Conservation (phyloP, 1,140 invertebrate genomes). For the Lysiphlebus fabarum region DNA sequence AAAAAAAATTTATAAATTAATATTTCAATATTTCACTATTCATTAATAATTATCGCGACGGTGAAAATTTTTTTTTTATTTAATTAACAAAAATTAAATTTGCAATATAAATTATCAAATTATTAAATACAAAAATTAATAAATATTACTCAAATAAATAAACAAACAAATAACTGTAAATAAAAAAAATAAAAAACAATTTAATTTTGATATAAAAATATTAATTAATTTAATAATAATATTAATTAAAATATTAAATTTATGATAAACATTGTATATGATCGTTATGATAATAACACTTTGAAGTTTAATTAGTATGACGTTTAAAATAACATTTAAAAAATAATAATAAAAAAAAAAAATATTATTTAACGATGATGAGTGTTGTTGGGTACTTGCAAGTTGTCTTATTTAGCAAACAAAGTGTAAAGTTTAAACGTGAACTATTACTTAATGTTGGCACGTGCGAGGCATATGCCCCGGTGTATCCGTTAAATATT, state of each 20-base stretch:
- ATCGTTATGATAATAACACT: too few species aligned
- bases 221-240: too few species aligned
- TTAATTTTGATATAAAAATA: not conserved
- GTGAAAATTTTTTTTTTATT: too few species aligned
- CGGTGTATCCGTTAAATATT: slow-evolving; percentile 42
- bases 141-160: too few species aligned
- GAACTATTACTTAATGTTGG: slow-evolving; percentile 19
- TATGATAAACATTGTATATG: too few species aligned
- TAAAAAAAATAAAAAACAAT: not conserved
- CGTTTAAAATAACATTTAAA: not conserved
- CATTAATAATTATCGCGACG: slow-evolving; percentile 23
- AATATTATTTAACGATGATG: slow-evolving; percentile 12
- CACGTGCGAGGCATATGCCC: slow-evolving; percentile 37
- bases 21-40: slow-evolving; percentile 10
- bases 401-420: slow-evolving; percentile 35
- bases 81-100: too few species aligned
- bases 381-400: slow-evolving; percentile 14
- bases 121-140: too few species aligned
- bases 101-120: too few species aligned
- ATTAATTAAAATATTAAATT: too few species aligned
- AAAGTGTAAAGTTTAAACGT: slow-evolving; percentile 30
- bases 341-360: not conserved
- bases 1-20: too few species aligned
- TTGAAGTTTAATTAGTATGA: too few species aligned
- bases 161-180: not conserved